Evolutionary conservation across 1,140 invertebrate genomes (phyloP).

Genomic region (Papilio dardanus): DNA sequence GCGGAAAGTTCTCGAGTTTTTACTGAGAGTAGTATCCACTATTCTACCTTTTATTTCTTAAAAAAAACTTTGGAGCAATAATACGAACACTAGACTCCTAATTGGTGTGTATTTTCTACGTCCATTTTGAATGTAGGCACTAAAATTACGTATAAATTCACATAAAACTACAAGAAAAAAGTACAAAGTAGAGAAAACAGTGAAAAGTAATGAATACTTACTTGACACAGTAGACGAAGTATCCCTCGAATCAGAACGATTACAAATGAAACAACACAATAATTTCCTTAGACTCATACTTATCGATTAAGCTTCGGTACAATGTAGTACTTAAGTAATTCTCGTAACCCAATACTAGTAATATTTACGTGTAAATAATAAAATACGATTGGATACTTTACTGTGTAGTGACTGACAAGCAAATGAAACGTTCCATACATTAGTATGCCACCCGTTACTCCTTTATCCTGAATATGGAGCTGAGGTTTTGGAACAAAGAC

Average conservation of each 20-base stretch:
- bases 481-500: conserved; percentile 29
- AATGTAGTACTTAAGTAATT: not conserved
- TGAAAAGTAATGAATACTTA: too few species aligned
- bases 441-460: conserved; percentile 8
- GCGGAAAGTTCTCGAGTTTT: not conserved
- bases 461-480: conserved; percentile 31
- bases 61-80: conserved; percentile 10
- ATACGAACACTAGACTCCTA: not conserved
- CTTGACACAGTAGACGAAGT: conserved; percentile 8
- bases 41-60: not conserved
- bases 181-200: not conserved
- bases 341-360: not conserved
- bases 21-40: not conserved
- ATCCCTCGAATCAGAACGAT: not conserved
- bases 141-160: not conserved
- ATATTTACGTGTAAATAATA: not conserved
- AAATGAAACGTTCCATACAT: not conserved
- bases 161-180: not conserved
- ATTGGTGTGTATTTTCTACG: not conserved
- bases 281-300: conserved; percentile 26
- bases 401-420: not conserved
- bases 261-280: conserved; percentile 22
- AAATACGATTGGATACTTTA: not conserved
- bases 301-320: not conserved
- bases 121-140: not conserved